Conservation (phyloP, 2,797 vertebrate species). For the Enteromius anoplus region DNA sequence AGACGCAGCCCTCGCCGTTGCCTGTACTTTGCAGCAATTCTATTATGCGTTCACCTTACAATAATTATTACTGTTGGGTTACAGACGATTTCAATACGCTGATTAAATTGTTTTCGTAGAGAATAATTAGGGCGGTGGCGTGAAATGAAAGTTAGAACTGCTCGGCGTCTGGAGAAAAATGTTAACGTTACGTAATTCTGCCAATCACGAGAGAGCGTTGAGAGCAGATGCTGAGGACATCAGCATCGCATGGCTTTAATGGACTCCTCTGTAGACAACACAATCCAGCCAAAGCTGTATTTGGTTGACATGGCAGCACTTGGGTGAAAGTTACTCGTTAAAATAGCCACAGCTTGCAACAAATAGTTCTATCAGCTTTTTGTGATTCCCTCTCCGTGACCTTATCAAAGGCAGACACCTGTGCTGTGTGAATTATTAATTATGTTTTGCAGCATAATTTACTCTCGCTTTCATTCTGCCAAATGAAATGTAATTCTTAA, state of each 20-base stretch:
- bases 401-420: slow-evolving; percentile 35
- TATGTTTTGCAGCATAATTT: slow-evolving; percentile 28
- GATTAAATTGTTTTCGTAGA: not conserved
- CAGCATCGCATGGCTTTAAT: slow-evolving; percentile 9
- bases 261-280: not conserved
- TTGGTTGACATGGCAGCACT: slow-evolving; percentile 8
- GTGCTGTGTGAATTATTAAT: slow-evolving; percentile 43
- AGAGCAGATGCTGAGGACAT: slow-evolving; percentile 36
- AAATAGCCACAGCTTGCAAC: not conserved
- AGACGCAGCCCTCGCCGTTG: not conserved
- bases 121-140: slow-evolving; percentile 30
- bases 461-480: not conserved
- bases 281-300: not conserved
- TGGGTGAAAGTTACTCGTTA: slow-evolving; percentile 12
- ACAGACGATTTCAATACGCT: not conserved
- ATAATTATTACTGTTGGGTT: not conserved
- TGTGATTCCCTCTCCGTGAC: slow-evolving; percentile 23
- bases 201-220: slow-evolving; percentile 4
- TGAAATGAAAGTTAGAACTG: slow-evolving; percentile 33
- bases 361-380: not conserved
- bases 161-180: slow-evolving; percentile 26
- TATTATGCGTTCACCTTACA: not conserved
- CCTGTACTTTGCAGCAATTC: not conserved
- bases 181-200: slow-evolving; percentile 42
- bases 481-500: slow-evolving; percentile 5